These are phyloP conservation scores for Dolichallabes microphthalmus DNA, from an alignment of 2,113 vertebrate species.

Conservation along the genomic window DNA sequence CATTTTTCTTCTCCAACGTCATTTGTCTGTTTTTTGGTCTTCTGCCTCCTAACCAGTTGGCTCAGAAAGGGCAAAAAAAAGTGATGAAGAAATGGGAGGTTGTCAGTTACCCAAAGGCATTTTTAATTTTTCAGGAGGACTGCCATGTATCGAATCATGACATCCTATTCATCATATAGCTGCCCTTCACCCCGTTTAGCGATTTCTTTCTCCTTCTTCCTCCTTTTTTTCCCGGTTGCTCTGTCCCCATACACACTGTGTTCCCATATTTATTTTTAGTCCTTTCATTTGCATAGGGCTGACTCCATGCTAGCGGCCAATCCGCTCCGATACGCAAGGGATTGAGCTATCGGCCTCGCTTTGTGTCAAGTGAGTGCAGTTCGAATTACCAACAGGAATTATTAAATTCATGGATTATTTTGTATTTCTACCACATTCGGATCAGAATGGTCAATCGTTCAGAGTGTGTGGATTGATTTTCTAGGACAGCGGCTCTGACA, in stretches of 20 bases:
- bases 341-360: not conserved
- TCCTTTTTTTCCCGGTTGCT: not conserved
- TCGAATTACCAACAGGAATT: not conserved
- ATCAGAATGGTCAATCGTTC: not conserved
- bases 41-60: not conserved
- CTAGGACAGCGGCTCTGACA: not conserved
- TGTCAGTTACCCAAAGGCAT: not conserved
- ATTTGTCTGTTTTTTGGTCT: conserved; percentile 4
- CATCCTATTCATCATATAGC: conserved; percentile 30
- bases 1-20: not conserved
- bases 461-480: not conserved
- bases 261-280: conserved; percentile 33
- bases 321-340: not conserved
- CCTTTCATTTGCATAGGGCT: conserved; percentile 9
- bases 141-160: not conserved
- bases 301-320: conserved; percentile 1
- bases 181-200: not conserved
- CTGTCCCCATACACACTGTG: not conserved
- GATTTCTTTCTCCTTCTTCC: not conserved
- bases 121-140: not conserved
- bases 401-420: not conserved
- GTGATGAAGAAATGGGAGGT: not conserved
- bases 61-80: not conserved
- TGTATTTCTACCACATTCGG: not conserved
- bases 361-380: not conserved